Conservation (phyloP, 2,113 vertebrate genomes). For the Microtus oregoni region DNA sequence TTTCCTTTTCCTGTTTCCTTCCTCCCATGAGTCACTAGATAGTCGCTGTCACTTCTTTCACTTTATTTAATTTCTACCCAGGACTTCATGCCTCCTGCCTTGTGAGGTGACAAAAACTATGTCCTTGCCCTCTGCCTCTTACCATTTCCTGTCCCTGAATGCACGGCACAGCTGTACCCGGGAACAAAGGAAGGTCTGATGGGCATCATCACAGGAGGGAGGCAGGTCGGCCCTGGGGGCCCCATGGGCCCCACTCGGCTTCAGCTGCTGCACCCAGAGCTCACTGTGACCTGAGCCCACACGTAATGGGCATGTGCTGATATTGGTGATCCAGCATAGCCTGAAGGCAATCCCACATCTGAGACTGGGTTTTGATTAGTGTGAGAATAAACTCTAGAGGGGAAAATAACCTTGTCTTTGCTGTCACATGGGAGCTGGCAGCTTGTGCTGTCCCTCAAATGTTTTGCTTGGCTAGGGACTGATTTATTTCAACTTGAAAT, state of each 20-base stretch:
- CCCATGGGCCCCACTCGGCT: rapidly evolving
- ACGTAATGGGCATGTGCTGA: rapidly evolving
- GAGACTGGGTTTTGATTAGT: too few species aligned
- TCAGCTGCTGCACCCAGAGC: background rate
- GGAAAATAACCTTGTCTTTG: too few species aligned
- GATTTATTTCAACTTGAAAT: background rate
- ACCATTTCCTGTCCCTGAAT: background rate
- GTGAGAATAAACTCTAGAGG: rapidly evolving
- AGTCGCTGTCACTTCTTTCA: background rate
- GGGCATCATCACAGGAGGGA: too few species aligned
- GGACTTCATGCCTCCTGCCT: background rate
- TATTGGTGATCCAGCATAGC: rapidly evolving
- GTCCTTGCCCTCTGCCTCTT: rapidly evolving
- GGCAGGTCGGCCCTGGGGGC: background rate
- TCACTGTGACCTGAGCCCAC: background rate
- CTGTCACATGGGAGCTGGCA: rapidly evolving
- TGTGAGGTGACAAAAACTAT: background rate
- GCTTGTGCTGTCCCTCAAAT: rapidly evolving
- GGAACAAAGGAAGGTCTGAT: background rate
- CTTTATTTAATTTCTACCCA: background rate
- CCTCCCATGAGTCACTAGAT: too few species aligned
- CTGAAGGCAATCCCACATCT: rapidly evolving
- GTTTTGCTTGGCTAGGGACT: background rate
- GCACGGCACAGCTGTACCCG: rapidly evolving
- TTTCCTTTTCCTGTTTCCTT: too few species aligned